Conservation (phyloP, 2,113 vertebrate genomes). For the Arvicanthis niloticus region DNA sequence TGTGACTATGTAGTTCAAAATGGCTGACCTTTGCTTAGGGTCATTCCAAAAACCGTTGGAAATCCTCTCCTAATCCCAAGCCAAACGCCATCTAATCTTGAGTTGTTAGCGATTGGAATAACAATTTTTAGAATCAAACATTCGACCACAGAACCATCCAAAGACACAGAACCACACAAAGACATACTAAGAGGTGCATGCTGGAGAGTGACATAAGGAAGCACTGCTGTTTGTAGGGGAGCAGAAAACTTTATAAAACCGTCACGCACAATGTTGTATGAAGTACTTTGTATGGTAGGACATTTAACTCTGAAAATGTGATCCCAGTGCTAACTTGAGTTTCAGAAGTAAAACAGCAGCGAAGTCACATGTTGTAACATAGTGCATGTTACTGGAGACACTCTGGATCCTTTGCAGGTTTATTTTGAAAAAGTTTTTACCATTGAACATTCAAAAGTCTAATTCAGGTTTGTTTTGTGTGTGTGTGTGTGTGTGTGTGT, state of each 20-base stretch:
- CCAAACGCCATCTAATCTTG: neutral
- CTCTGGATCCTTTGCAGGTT: neutral
- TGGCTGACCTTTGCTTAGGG: neutral
- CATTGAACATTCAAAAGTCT: neutral
- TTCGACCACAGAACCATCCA: neutral
- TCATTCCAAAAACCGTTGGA: neutral
- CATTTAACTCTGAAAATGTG: neutral
- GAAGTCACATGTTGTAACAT: neutral
- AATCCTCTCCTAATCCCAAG: neutral
- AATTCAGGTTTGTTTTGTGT: neutral
- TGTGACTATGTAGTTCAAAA: neutral
- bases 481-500: too few relatives aligned
- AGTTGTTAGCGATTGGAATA: neutral
- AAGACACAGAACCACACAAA: neutral
- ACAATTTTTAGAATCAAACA: neutral
- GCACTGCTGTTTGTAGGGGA: neutral
- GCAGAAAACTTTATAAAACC: neutral
- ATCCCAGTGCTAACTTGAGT: neutral
- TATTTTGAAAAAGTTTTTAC: neutral
- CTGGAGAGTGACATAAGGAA: too few relatives aligned
- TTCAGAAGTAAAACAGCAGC: too few relatives aligned
- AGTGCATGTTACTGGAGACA: neutral
- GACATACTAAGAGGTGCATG: neutral
- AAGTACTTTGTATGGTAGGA: neutral
- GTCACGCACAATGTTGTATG: fast-evolving